A percentile compares a stretch with the other conserved stretches of the same genome.
Evolutionary conservation across 2,888 invertebrate species (phyloP).

Genomic region (Drosophila nigricruria): DNA sequence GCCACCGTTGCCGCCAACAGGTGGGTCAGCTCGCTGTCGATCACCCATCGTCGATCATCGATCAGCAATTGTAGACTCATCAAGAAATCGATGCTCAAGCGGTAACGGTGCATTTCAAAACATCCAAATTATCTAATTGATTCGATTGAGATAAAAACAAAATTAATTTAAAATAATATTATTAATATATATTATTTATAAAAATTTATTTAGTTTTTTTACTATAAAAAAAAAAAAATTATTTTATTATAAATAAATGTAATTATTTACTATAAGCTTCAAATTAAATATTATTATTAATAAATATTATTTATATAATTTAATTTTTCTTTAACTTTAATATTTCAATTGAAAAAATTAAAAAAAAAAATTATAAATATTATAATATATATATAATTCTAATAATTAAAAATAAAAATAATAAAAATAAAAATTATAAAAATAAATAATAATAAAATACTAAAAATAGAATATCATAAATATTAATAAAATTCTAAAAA

Average conservation of each 20-base stretch:
- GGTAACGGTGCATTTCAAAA: conserved; percentile 5
- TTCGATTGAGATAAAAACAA: background rate
- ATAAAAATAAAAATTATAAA: background rate
- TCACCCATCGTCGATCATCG: conserved; percentile 21
- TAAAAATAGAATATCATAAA: no score
- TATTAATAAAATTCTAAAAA: no score
- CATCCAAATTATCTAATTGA: conserved; percentile 1
- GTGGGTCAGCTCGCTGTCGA: conserved; percentile 28
- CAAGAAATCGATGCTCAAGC: conserved; percentile 6
- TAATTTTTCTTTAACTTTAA: no score
- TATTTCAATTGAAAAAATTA: no score
- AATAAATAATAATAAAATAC: background rate
- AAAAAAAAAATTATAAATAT: background rate
- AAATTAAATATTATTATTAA: no score
- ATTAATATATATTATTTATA: background rate
- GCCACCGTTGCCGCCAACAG: conserved; percentile 43
- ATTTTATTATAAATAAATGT: background rate
- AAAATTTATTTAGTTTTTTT: no score
- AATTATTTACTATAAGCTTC: no score
- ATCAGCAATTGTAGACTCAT: conserved; percentile 13
- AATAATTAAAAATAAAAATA: background rate
- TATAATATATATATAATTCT: background rate
- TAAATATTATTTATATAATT: no score
- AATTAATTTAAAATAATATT: no score
- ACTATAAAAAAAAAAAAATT: background rate